Conservation (phyloP, 2,797 vertebrate genomes). For the Peromyscus attwateri region DNA sequence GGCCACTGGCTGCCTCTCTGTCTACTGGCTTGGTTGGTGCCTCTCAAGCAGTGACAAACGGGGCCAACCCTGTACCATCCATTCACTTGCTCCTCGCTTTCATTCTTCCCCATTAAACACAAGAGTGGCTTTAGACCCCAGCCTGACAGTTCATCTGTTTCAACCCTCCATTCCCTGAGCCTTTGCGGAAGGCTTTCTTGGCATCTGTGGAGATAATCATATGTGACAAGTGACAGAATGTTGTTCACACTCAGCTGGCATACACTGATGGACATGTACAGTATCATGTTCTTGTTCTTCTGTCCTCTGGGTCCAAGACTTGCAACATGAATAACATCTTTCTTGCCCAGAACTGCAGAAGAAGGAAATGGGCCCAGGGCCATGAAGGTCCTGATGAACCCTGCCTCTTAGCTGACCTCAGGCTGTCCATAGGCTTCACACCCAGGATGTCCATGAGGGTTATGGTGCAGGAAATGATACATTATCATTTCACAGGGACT, state of each 20-base stretch:
- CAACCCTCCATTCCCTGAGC: not conserved
- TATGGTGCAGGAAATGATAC: not conserved
- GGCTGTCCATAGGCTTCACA: too few relatives aligned
- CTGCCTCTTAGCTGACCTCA: too few relatives aligned
- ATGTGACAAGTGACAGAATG: not conserved
- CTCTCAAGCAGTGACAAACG: too few relatives aligned
- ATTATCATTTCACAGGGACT: not conserved
- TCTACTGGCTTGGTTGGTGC: not conserved
- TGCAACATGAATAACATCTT: too few relatives aligned
- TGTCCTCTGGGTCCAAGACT: not conserved
- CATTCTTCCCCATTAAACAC: not conserved
- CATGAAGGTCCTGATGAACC: not conserved
- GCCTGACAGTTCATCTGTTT: too few relatives aligned
- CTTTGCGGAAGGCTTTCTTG: not conserved
- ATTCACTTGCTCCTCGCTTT: not conserved
- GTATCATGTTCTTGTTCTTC: not conserved
- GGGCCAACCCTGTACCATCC: not conserved
- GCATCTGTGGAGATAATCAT: not conserved
- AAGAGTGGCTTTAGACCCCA: not conserved
- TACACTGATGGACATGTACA: rapidly evolving
- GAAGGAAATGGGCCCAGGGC: not conserved
- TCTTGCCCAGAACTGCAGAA: not conserved
- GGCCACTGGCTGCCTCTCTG: too few relatives aligned
- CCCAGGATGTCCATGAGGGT: not conserved
- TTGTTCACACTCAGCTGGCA: not conserved